Percentiles rank a stretch among this genome's conserved stretches.
These are phyloP conservation scores for Catocala nupta DNA, from an alignment of 2,888 invertebrate genomes.

Conservation along the genomic window DNA sequence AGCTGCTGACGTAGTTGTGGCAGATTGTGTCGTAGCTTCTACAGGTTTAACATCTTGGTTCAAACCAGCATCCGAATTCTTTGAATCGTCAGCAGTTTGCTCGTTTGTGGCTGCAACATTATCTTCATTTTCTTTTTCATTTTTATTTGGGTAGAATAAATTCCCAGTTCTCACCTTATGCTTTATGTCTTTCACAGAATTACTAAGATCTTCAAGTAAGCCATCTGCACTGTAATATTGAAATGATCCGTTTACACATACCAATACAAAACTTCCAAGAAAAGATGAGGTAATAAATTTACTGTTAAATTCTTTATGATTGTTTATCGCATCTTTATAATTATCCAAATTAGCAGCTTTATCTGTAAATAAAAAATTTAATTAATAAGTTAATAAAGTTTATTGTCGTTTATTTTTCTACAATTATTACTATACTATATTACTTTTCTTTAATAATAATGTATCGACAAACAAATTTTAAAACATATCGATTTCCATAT, in stretches of 20 bases:
- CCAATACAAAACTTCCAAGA: constrained; percentile 46
- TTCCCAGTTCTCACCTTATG: constrained; percentile 50
- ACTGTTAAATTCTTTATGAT: no score
- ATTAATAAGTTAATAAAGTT: no score
- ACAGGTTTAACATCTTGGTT: constrained; percentile 1
- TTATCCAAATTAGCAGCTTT: neutral
- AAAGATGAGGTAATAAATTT: constrained; percentile 45
- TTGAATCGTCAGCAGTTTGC: constrained; percentile 2
- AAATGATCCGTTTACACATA: constrained; percentile 41
- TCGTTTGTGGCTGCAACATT: constrained; percentile 13
- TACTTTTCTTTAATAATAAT: constrained; percentile 38
- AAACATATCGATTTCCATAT: no score
- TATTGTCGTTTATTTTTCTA: constrained; percentile 44
- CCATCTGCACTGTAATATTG: constrained; percentile 54
- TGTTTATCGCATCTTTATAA: no score
- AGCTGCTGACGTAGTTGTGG: constrained; percentile 11
- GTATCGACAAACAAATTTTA: constrained; percentile 2
- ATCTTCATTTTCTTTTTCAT: constrained; percentile 24
- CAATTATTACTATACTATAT: constrained; percentile 24
- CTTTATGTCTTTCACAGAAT: constrained; percentile 49
- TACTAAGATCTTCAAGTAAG: constrained; percentile 58
- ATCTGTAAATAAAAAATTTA: constrained; percentile 7
- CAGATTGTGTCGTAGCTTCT: constrained; percentile 1
- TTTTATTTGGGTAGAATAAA: constrained; percentile 49
- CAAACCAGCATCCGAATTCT: neutral